These are phyloP conservation scores for Tangara arthus DNA, from an alignment of 2,797 vertebrate species.

Conservation along the genomic window DNA sequence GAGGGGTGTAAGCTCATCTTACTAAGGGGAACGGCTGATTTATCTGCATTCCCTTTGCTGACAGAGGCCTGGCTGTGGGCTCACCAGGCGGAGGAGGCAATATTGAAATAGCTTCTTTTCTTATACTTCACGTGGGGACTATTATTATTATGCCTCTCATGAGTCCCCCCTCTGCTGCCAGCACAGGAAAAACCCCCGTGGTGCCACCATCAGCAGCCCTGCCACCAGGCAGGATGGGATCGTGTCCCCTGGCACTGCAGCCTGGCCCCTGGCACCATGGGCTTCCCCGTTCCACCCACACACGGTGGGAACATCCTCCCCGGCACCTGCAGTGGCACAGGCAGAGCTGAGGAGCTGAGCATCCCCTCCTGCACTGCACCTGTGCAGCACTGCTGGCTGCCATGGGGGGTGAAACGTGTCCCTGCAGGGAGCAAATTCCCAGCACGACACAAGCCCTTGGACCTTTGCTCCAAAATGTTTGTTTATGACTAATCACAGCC, in stretches of 20 bases:
- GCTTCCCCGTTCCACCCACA: not conserved
- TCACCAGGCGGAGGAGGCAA: conserved; percentile 35
- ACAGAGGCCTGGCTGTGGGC: conserved; percentile 9
- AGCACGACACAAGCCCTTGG: accelerated
- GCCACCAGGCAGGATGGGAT: not conserved
- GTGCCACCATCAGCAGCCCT: not conserved
- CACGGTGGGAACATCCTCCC: not conserved
- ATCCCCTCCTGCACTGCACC: not conserved
- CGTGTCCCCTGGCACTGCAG: not conserved
- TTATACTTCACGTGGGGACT: conserved; percentile 14
- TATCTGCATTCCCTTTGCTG: conserved; percentile 33
- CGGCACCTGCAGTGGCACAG: not conserved
- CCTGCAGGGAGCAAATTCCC: not conserved
- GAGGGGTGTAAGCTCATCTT: not conserved
- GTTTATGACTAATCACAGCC: not conserved
- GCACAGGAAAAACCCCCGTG: not conserved
- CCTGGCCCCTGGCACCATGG: not conserved
- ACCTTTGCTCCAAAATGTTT: not conserved
- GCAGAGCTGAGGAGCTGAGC: not conserved
- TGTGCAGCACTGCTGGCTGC: not conserved
- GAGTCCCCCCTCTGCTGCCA: not conserved
- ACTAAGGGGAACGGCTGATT: not conserved
- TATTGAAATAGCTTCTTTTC: conserved; percentile 56
- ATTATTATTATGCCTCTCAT: conserved; percentile 10
- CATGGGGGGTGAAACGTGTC: not conserved